Conservation (phyloP, 2,797 vertebrate genomes). For the Hippocampus kuda region DNA sequence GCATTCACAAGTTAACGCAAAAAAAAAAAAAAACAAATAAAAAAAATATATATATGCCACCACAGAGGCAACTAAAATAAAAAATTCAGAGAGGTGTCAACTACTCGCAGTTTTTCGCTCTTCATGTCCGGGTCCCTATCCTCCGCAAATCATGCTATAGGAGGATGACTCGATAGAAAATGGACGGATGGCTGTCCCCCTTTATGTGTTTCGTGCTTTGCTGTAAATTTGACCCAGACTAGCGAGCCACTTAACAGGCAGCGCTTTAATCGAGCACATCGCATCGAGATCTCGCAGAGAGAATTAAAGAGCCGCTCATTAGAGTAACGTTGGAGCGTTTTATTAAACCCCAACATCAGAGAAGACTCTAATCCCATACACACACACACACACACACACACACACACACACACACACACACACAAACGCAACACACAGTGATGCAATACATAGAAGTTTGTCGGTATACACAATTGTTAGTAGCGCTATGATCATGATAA, state of each 20-base stretch:
- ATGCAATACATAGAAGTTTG: conserved; percentile 4
- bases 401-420: conserved; percentile 6
- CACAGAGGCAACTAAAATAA: too few species aligned
- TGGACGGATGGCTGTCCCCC: not conserved
- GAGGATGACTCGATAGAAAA: not conserved
- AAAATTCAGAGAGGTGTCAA: too few species aligned
- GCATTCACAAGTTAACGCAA: too few species aligned
- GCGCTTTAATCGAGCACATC: not conserved
- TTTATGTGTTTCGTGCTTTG: not conserved
- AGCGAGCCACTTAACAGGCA: not conserved
- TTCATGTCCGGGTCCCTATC: not conserved
- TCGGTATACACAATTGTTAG: conserved; percentile 1
- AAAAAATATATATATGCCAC: too few species aligned
- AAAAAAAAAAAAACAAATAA: too few species aligned
- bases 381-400: conserved; percentile 7
- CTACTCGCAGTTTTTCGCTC: not conserved
- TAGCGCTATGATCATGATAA: conserved; percentile 7
- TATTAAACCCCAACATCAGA: conserved; percentile 49
- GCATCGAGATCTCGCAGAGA: conserved; percentile 16
- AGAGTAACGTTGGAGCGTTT: conserved; percentile 45
- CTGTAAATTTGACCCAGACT: not conserved
- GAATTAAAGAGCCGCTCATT: conserved; percentile 47
- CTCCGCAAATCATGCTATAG: too few species aligned
- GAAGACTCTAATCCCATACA: conserved; percentile 35
- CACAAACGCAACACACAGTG: not conserved